phyloP scores from a whole-genome alignment of 2,113 vertebrate genomes.

The Tachuris rubrigastra region DNA sequence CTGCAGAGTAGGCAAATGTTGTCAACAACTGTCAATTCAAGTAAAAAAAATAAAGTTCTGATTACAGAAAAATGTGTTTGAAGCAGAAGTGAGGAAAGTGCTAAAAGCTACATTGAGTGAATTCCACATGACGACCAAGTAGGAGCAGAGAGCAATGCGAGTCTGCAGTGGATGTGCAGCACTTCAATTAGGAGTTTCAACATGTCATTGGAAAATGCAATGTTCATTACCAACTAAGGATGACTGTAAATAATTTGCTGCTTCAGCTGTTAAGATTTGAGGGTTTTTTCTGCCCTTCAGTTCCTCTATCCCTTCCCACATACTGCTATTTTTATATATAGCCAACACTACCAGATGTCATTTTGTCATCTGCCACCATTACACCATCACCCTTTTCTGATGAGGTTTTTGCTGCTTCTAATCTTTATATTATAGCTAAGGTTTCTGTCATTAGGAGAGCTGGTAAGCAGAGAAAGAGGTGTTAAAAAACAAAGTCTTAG shows the following conservation, averaged over 20 bases:
- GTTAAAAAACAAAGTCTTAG: background rate
- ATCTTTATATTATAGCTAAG: background rate
- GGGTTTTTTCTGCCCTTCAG: background rate
- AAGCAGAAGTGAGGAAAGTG: background rate
- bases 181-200: background rate
- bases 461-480: background rate
- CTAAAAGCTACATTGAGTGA: background rate
- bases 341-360: background rate
- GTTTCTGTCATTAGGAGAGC: background rate
- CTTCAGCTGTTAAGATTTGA: conserved; percentile 22
- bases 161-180: background rate
- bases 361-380: conserved; percentile 6
- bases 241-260: background rate
- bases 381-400: background rate
- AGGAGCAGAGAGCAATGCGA: background rate
- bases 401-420: background rate
- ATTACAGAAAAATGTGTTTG: background rate
- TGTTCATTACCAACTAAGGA: background rate
- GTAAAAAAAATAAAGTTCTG: background rate
- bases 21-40: background rate
- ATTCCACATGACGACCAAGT: background rate
- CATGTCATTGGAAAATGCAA: background rate
- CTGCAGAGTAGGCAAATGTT: background rate
- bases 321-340: background rate
- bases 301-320: background rate